Evolutionary conservation across 2,113 vertebrate genomes (phyloP).

Genomic region (Craseonycteris thonglongyai): DNA sequence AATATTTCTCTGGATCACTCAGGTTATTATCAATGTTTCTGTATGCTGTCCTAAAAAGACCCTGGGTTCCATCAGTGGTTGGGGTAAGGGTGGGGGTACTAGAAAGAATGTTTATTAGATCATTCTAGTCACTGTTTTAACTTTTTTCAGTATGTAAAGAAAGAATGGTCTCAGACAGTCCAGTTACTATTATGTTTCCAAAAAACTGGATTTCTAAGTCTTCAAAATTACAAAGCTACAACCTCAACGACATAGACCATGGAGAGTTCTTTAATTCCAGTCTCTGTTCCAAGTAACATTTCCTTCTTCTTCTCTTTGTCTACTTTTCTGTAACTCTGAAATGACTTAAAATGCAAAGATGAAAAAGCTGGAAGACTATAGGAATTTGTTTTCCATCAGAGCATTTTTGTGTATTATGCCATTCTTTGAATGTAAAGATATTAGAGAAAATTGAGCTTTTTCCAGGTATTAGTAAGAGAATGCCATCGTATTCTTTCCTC

Average conservation of each 20-base stretch:
- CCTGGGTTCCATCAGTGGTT: neutral
- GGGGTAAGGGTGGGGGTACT: neutral
- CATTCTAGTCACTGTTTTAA: neutral
- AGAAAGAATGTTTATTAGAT: neutral
- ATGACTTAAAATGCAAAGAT: neutral
- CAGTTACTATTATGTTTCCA: neutral
- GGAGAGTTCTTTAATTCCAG: neutral
- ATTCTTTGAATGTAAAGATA: neutral
- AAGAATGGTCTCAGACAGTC: neutral
- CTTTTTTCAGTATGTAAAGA: neutral
- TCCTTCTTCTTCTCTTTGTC: neutral
- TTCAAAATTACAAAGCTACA: neutral
- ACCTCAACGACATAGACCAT: neutral
- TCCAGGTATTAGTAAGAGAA: neutral
- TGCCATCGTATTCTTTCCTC: neutral
- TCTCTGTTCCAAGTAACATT: neutral
- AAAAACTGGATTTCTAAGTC: neutral
- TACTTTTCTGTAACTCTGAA: neutral
- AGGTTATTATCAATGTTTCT: neutral
- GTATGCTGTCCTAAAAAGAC: neutral
- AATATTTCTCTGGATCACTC: neutral
- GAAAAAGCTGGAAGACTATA: neutral
- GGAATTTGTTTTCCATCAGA: neutral
- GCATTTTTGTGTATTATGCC: neutral
- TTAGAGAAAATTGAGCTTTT: neutral